phyloP scores from a whole-genome alignment of 1,140 invertebrate species.

The Conus betulinus region DNA sequence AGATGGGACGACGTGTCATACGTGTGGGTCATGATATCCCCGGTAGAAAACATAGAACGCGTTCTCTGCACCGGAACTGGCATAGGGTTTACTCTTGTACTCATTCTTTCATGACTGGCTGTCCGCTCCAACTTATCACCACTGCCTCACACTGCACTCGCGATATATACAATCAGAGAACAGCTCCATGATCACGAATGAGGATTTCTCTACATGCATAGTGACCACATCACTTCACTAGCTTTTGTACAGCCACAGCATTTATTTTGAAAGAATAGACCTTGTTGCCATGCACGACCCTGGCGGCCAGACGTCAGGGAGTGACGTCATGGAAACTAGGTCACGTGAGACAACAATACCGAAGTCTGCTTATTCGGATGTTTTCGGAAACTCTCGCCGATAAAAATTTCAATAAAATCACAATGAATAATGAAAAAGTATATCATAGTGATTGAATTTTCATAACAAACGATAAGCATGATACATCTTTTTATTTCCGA shows the following conservation, averaged over 20 bases:
- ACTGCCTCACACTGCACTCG: not conserved
- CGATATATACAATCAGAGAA: conserved; percentile 30
- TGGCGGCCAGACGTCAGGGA: conserved; percentile 66
- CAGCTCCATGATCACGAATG: conserved; percentile 36
- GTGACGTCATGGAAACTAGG: conserved; percentile 68
- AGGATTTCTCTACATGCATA: not conserved
- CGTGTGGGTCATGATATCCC: conserved; percentile 66
- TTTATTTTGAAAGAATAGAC: conserved; percentile 69
- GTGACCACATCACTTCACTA: not conserved
- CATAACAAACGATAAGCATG: too few species aligned
- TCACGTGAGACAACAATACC: conserved; percentile 64
- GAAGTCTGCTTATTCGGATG: not conserved
- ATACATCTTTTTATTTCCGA: too few species aligned
- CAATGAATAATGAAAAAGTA: too few species aligned
- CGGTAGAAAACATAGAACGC: conserved; percentile 64
- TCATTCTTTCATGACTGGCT: conserved; percentile 61
- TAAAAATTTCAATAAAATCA: not conserved
- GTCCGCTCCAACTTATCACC: conserved; percentile 38
- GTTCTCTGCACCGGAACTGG: conserved; percentile 68
- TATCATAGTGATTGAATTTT: too few species aligned
- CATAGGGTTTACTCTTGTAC: conserved; percentile 69
- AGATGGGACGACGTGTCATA: conserved; percentile 66
- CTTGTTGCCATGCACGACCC: conserved; percentile 72
- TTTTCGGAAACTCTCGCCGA: not conserved
- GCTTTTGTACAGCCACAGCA: not conserved